phyloP scores from a whole-genome alignment of 1,140 invertebrate genomes.

The Agrypnia vestita region DNA sequence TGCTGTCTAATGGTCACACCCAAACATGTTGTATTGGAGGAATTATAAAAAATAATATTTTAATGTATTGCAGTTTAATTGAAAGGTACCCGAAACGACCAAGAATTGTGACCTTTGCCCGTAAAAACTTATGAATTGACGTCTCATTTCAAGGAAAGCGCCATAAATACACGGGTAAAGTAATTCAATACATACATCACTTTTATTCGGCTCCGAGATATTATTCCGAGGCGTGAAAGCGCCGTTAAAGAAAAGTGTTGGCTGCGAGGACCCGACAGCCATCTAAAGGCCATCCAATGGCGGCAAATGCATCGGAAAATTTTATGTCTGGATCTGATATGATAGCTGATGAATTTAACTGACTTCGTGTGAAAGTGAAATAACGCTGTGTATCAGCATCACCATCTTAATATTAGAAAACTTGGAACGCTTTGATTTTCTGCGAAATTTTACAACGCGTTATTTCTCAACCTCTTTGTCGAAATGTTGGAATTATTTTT shows the following conservation, averaged over 20 bases:
- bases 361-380: conserved; percentile 41
- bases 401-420: conserved; percentile 36
- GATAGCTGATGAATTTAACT: conserved; percentile 60
- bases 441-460: background rate
- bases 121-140: background rate
- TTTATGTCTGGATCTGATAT: conserved; percentile 61
- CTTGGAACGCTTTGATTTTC: background rate
- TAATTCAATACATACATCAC: conserved; percentile 21
- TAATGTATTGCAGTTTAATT: too few species aligned
- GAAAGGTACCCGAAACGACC: background rate
- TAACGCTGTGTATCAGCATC: conserved; percentile 17
- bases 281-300: conserved; percentile 49
- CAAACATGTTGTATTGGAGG: too few species aligned
- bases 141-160: conserved; percentile 13
- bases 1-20: too few species aligned
- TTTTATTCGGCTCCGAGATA: conserved; percentile 27
- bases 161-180: conserved; percentile 10
- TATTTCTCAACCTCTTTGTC: background rate
- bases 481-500: background rate
- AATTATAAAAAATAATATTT: too few species aligned
- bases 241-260: conserved; percentile 50
- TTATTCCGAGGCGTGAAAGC: conserved; percentile 37
- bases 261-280: conserved; percentile 7
- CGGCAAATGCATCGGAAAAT: conserved; percentile 60
- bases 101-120: too few species aligned